Evolutionary conservation across 1,140 invertebrate species (phyloP).

Genomic region (Drosophila auraria): DNA sequence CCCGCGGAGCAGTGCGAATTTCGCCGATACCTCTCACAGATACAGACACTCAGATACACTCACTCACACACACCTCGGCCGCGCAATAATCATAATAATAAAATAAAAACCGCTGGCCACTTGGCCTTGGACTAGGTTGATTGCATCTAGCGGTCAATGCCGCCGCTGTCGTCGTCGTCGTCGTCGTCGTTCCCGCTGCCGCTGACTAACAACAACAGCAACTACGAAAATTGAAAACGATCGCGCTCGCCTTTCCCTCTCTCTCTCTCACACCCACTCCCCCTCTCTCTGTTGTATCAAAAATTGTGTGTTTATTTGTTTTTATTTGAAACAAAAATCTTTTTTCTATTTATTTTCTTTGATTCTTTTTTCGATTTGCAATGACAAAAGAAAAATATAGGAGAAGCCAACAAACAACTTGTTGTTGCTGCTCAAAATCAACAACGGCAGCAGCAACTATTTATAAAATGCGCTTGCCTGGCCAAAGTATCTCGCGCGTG

Average conservation of each 20-base stretch:
- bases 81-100: constrained; percentile 61
- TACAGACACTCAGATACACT: constrained; percentile 17
- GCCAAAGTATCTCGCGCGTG: constrained; percentile 55
- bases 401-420: constrained; percentile 74
- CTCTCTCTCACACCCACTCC: background rate
- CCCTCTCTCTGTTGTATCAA: constrained; percentile 27
- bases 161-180: constrained; percentile 53
- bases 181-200: constrained; percentile 17
- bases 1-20: constrained; percentile 21
- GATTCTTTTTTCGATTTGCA: constrained; percentile 69
- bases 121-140: constrained; percentile 85
- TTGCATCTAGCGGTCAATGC: constrained; percentile 84
- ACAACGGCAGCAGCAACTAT: constrained; percentile 72
- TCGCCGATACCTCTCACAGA: constrained; percentile 41
- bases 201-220: constrained; percentile 57
- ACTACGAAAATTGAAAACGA: constrained; percentile 74
- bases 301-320: constrained; percentile 31
- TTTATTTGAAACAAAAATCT: constrained; percentile 30
- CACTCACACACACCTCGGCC: constrained; percentile 26
- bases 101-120: constrained; percentile 78
- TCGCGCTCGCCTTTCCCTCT: constrained; percentile 47
- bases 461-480: constrained; percentile 79
- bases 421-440: constrained; percentile 63
- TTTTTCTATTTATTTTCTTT: constrained; percentile 45
- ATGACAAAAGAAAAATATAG: constrained; percentile 63